Conservation (phyloP, 2,888 invertebrate species). For the Laothoe populi region DNA sequence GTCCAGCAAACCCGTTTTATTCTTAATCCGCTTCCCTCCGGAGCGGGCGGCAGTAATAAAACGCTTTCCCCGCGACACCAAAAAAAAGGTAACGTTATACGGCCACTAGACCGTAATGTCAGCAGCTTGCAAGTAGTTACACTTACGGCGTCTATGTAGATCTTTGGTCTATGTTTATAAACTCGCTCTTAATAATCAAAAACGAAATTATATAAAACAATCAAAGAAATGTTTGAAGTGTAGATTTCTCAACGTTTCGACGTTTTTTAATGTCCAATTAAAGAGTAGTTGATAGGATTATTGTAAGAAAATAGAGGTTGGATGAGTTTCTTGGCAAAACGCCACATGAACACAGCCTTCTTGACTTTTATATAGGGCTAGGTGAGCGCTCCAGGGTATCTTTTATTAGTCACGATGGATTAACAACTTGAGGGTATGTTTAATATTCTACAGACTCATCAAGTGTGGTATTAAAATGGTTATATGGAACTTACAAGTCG, state of each 20-base stretch:
- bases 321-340: constrained; percentile 39
- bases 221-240: not conserved
- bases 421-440: not conserved
- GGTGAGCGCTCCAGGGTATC: constrained; percentile 32
- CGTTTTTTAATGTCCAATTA: not conserved
- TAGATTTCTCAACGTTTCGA: not conserved
- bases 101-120: too few relatives aligned
- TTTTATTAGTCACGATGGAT: constrained; percentile 9
- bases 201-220: not conserved
- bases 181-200: not conserved
- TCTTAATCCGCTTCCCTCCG: too few relatives aligned
- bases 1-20: too few relatives aligned
- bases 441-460: not conserved
- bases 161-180: too few relatives aligned
- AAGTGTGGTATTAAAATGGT: not conserved
- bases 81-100: too few relatives aligned
- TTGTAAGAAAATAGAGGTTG: constrained; percentile 31
- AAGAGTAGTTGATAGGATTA: constrained; percentile 2
- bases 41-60: too few relatives aligned
- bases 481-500: not conserved
- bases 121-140: too few relatives aligned
- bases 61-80: too few relatives aligned
- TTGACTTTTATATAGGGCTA: constrained; percentile 43
- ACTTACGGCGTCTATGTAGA: too few relatives aligned
- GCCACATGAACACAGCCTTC: constrained; percentile 32